Conservation (phyloP, 2,797 vertebrate genomes). For the Luscinia megarhynchos region DNA sequence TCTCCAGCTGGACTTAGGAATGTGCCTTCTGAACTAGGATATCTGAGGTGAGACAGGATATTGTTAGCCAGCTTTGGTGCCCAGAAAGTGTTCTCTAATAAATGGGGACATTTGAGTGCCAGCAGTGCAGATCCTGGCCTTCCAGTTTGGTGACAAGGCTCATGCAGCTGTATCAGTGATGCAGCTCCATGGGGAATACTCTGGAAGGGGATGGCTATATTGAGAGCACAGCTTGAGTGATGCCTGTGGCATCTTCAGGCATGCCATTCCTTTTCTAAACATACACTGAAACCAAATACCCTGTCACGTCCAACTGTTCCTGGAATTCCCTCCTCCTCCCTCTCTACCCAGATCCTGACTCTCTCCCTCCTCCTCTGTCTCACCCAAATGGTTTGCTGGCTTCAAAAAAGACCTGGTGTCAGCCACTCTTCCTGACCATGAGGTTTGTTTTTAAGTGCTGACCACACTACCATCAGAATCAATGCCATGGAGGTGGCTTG, state of each 20-base stretch:
- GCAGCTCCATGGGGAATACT: neutral
- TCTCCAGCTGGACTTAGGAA: neutral
- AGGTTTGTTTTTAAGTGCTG: neutral
- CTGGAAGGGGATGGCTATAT: neutral
- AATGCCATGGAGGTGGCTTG: neutral
- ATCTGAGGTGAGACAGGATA: neutral
- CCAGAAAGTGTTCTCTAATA: neutral
- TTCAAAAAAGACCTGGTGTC: neutral
- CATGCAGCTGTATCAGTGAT: neutral
- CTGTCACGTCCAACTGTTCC: neutral
- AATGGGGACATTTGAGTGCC: neutral
- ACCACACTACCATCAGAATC: neutral
- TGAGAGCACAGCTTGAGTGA: neutral
- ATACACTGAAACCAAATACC: neutral
- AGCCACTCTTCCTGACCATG: neutral
- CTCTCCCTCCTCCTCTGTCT: neutral
- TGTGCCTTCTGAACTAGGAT: neutral
- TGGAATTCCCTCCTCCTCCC: neutral
- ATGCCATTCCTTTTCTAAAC: conserved; percentile 34
- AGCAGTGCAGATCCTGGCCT: neutral
- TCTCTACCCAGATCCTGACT: neutral
- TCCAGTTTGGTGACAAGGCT: neutral
- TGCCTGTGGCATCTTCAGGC: neutral
- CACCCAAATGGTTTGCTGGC: neutral
- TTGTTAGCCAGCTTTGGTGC: neutral